Percentiles rank a stretch among this genome's conserved stretches.
phyloP scores from a whole-genome alignment of 2,888 invertebrate species.

The Siphlonurus alternatus region DNA sequence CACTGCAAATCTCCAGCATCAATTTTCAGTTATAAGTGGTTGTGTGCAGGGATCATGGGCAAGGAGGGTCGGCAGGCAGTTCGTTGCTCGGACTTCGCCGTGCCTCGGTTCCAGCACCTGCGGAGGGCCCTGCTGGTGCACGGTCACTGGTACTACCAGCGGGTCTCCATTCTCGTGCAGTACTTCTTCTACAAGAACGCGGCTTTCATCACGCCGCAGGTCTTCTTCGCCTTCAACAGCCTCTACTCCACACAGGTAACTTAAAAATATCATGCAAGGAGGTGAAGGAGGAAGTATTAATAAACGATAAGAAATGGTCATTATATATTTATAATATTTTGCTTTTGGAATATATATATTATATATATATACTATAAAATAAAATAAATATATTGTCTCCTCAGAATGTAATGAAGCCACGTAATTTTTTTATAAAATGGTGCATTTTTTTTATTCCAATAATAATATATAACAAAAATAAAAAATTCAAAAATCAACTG shows the following conservation, averaged over 20 bases:
- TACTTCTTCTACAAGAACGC: slow-evolving; percentile 81
- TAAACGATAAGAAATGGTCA: not conserved
- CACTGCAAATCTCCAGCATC: no score
- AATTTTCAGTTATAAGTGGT: no score
- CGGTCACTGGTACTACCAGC: slow-evolving; percentile 66
- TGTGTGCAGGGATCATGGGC: slow-evolving; percentile 34
- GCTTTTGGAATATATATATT: no score
- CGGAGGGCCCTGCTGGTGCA: slow-evolving; percentile 59
- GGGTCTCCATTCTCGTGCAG: slow-evolving; percentile 54
- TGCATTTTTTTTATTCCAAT: no score
- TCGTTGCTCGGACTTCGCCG: slow-evolving; percentile 67
- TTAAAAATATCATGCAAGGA: no score
- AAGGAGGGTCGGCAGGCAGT: slow-evolving; percentile 43
- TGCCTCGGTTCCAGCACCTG: slow-evolving; percentile 66
- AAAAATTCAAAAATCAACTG: no score
- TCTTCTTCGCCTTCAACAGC: slow-evolving; percentile 30
- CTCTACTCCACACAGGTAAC: slow-evolving; percentile 29
- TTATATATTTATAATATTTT: not conserved
- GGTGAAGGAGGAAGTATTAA: no score
- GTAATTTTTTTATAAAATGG: no score
- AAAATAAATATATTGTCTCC: no score
- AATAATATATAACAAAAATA: no score
- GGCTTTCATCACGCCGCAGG: slow-evolving; percentile 46
- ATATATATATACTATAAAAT: no score
- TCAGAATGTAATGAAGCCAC: no score